Percentiles rank a stretch among this genome's conserved stretches.
These are phyloP conservation scores for human DNA, from an alignment of 2,113 vertebrate genomes.

Conservation along the genomic window DNA sequence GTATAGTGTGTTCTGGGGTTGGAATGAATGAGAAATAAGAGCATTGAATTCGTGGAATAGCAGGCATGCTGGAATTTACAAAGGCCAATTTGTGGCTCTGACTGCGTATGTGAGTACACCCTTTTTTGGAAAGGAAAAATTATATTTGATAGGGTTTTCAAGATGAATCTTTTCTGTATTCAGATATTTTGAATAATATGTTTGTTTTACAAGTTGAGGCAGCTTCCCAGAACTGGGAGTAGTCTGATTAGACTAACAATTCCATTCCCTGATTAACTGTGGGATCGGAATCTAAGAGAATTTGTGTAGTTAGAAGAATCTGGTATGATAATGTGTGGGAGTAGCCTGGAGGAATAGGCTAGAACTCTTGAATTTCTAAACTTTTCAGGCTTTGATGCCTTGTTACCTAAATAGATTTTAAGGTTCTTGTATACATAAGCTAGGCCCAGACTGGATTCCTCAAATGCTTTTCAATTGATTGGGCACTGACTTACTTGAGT, in stretches of 20 bases:
- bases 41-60: neutral
- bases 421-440: neutral
- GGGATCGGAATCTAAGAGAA: neutral
- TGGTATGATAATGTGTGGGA: neutral
- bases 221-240: neutral
- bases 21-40: neutral
- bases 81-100: neutral
- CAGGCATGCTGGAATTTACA: neutral
- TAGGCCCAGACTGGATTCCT: neutral
- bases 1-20: neutral
- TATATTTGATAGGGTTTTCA: neutral
- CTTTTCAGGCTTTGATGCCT: slow-evolving; percentile 17
- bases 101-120: neutral
- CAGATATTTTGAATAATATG: slow-evolving; percentile 27
- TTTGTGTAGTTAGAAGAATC: neutral
- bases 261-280: neutral
- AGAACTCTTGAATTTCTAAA: slow-evolving; percentile 5
- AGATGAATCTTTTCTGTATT: slow-evolving; percentile 26
- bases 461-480: neutral
- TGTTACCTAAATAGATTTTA: neutral
- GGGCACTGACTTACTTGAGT: neutral
- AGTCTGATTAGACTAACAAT: neutral
- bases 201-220: slow-evolving; percentile 32
- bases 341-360: neutral
- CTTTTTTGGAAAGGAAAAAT: neutral